Percentiles rank a stretch among this genome's conserved stretches.
Evolutionary conservation across 1,140 invertebrate species (phyloP).

Genomic region (Drosophila erecta): DNA sequence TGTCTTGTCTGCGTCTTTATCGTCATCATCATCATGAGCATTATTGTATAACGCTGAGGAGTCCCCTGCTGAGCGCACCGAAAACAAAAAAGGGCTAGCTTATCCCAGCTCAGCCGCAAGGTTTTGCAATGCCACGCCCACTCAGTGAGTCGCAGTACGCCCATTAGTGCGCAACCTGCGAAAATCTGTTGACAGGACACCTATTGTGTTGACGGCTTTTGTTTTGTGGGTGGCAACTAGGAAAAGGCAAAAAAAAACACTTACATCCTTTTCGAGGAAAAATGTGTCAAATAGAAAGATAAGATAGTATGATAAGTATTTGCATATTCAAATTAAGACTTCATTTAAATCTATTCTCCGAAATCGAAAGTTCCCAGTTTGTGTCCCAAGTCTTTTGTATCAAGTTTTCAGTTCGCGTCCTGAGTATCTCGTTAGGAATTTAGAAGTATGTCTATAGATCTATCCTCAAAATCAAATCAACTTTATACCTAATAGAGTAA

Average conservation of each 20-base stretch:
- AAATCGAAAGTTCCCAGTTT: background rate
- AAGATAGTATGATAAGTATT: background rate
- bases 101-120: slow-evolving; percentile 23
- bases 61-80: slow-evolving; percentile 15
- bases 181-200: slow-evolving; percentile 9
- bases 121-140: slow-evolving; percentile 30
- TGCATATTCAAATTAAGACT: background rate
- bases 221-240: slow-evolving; percentile 20
- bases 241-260: background rate
- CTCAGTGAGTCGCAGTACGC: slow-evolving; percentile 4
- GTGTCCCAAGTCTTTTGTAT: background rate
- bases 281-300: background rate
- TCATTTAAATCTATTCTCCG: too few species aligned
- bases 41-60: slow-evolving; percentile 61
- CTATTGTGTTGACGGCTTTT: slow-evolving; percentile 6
- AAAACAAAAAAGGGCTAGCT: slow-evolving; percentile 21
- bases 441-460: too few species aligned
- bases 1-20: slow-evolving; percentile 1
- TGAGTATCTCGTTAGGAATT: background rate
- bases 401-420: background rate
- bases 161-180: slow-evolving; percentile 6
- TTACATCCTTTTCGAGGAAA: slow-evolving; percentile 20
- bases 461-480: background rate
- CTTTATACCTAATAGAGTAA: background rate
- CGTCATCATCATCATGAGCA: slow-evolving; percentile 22